Percentiles rank a stretch among this genome's conserved stretches.
Evolutionary conservation across 2,113 vertebrate genomes (phyloP).

Genomic region (Physeter macrocephalus): DNA sequence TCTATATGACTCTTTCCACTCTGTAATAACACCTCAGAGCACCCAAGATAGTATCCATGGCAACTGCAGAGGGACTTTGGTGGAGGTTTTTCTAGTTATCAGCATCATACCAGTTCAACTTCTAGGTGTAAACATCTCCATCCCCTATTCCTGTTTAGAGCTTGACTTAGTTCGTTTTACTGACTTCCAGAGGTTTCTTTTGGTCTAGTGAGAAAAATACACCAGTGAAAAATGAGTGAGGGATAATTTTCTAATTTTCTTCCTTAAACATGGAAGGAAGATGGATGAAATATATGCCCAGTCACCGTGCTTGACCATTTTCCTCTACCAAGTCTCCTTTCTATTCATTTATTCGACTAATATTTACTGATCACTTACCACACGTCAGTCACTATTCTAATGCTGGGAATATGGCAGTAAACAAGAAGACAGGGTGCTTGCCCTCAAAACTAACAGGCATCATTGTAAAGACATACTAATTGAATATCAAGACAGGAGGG

Average conservation of each 20-base stretch:
- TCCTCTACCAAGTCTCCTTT: background rate
- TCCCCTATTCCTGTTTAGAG: background rate
- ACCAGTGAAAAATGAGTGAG: background rate
- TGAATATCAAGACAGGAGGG: conserved; percentile 8
- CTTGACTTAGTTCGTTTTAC: background rate
- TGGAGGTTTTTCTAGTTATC: background rate
- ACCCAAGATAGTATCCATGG: conserved; percentile 46
- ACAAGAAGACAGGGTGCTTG: background rate
- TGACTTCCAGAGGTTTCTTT: background rate
- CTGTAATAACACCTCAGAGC: conserved; percentile 19
- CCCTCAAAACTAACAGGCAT: background rate
- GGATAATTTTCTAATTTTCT: background rate
- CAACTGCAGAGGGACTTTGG: conserved; percentile 1
- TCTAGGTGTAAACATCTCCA: background rate
- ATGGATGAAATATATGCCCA: background rate
- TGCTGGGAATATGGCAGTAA: background rate
- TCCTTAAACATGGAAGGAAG: background rate
- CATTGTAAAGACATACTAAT: background rate
- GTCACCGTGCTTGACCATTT: background rate
- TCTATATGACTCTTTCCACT: background rate
- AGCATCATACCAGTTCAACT: background rate
- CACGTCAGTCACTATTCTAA: background rate
- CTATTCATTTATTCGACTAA: background rate
- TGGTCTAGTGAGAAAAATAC: background rate
- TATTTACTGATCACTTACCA: background rate